These are phyloP conservation scores for Hydropsyche tenuis DNA, from an alignment of 1,140 invertebrate species.

Conservation along the genomic window DNA sequence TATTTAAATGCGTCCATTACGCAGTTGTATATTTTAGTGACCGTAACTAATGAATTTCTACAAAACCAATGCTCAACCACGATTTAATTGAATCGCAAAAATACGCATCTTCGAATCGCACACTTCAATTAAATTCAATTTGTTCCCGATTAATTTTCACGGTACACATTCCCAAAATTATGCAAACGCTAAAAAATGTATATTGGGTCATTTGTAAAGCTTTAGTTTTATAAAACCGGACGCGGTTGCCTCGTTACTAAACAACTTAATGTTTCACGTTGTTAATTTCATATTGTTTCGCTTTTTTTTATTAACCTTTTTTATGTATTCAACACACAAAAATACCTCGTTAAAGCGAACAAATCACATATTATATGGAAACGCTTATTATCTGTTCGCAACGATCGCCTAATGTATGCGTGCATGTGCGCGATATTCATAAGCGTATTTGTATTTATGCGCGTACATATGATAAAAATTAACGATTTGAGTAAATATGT, in stretches of 20 bases:
- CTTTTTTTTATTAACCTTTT: not conserved
- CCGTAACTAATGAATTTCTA: too few relatives aligned
- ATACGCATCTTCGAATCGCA: too few relatives aligned
- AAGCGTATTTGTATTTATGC: not conserved
- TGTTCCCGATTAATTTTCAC: too few relatives aligned
- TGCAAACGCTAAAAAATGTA: too few relatives aligned
- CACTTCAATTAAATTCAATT: too few relatives aligned
- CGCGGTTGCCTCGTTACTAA: slow-evolving; percentile 35
- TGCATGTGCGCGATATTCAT: slow-evolving; percentile 1
- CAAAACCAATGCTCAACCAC: too few relatives aligned
- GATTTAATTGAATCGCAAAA: too few relatives aligned
- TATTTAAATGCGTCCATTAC: too few relatives aligned
- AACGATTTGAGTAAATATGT: not conserved
- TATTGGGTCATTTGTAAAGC: slow-evolving; percentile 14
- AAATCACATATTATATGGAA: slow-evolving; percentile 41
- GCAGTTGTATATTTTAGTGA: too few relatives aligned
- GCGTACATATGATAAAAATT: not conserved
- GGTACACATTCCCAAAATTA: too few relatives aligned
- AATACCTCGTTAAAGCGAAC: slow-evolving; percentile 40
- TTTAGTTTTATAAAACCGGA: slow-evolving; percentile 30
- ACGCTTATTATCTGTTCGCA: slow-evolving; percentile 39
- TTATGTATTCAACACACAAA: slow-evolving; percentile 25
- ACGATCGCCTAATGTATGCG: slow-evolving; percentile 28
- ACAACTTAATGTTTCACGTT: slow-evolving; percentile 42
- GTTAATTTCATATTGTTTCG: slow-evolving; percentile 40